Evolutionary conservation across 2,113 vertebrate genomes (phyloP).

Genomic region (Eulemur macaco): DNA sequence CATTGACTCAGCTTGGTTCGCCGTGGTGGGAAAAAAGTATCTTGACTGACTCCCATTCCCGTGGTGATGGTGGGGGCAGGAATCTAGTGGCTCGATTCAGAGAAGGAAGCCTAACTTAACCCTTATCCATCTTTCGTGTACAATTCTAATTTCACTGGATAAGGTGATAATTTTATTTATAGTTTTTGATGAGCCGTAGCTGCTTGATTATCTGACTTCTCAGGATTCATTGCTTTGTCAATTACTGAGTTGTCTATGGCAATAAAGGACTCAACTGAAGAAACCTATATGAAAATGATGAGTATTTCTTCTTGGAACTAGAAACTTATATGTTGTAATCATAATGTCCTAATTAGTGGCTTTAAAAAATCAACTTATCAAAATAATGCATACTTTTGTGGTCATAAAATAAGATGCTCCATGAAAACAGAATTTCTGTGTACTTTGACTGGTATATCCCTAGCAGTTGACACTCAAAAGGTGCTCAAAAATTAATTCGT

Average conservation of each 20-base stretch:
- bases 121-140: not conserved
- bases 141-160: not conserved
- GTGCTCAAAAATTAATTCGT: not conserved
- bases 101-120: not conserved
- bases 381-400: not conserved
- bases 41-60: not conserved
- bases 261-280: not conserved
- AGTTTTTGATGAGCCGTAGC: not conserved
- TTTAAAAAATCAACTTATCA: not conserved
- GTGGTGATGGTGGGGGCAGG: not conserved
- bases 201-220: not conserved
- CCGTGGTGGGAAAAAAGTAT: not conserved
- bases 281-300: not conserved
- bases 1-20: not conserved
- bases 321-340: not conserved
- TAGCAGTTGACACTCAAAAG: not conserved
- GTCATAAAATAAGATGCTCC: not conserved
- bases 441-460: not conserved
- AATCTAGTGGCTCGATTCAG: not conserved
- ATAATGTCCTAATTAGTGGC: slow-evolving; percentile 10
- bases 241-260: not conserved
- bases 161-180: not conserved
- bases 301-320: not conserved
- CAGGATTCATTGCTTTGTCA: not conserved
- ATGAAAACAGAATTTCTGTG: not conserved